These are phyloP conservation scores for Netelia melanura DNA, from an alignment of 2,888 invertebrate genomes.

Conservation along the genomic window DNA sequence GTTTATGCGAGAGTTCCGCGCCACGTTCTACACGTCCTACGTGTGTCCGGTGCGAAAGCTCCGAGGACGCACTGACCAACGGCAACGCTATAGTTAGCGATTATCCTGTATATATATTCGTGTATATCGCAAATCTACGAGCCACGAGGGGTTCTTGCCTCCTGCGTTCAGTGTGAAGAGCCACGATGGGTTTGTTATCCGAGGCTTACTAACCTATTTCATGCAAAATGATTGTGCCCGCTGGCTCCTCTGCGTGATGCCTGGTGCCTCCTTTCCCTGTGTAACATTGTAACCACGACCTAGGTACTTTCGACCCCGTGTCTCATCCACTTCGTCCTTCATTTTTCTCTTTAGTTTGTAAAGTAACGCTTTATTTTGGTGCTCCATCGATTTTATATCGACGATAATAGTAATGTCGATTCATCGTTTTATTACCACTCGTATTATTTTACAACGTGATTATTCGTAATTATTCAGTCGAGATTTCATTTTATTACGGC, in stretches of 20 bases:
- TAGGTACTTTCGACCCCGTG: background rate
- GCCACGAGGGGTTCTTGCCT: constrained; percentile 46
- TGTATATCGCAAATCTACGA: constrained; percentile 51
- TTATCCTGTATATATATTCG: constrained; percentile 5
- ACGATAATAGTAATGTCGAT: too few species aligned
- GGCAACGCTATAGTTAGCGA: constrained; percentile 27
- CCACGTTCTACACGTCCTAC: constrained; percentile 54
- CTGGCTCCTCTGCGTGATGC: background rate
- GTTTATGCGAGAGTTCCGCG: constrained; percentile 65
- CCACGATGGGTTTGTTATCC: constrained; percentile 67
- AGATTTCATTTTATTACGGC: background rate
- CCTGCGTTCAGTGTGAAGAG: constrained; percentile 43
- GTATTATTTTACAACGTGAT: background rate
- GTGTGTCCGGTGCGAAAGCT: constrained; percentile 56
- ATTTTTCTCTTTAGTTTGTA: background rate
- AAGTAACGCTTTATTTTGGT: too few species aligned
- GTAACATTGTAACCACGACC: background rate
- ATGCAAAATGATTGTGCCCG: constrained; percentile 64
- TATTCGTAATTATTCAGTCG: background rate
- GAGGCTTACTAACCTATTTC: constrained; percentile 71
- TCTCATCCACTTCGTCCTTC: background rate
- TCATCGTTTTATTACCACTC: too few species aligned
- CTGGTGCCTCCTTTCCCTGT: constrained; percentile 12
- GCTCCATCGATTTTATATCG: too few species aligned
- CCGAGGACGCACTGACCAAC: constrained; percentile 40